phyloP scores from a whole-genome alignment of 2,888 invertebrate species.

The Drosophila robusta region DNA sequence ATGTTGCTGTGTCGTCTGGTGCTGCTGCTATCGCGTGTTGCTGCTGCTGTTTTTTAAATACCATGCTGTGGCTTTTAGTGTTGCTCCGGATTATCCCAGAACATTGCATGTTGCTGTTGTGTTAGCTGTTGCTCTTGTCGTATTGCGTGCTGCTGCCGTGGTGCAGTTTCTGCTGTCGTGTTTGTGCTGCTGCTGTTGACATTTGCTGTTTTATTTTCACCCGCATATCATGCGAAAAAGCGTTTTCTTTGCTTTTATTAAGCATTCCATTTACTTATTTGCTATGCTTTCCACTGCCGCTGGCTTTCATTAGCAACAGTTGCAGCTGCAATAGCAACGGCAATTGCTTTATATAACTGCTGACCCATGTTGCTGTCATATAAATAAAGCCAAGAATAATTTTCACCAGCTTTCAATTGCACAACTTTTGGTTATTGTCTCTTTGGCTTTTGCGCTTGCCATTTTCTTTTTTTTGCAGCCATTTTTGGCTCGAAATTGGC shows the following conservation, averaged over 20 bases:
- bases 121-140: slow-evolving; percentile 26
- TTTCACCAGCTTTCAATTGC: slow-evolving; percentile 54
- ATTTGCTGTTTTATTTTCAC: slow-evolving; percentile 53
- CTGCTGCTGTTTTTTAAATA: slow-evolving; percentile 6
- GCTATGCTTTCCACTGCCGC: slow-evolving; percentile 25
- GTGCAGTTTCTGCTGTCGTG: slow-evolving; percentile 11
- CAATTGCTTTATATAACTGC: slow-evolving; percentile 18
- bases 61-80: slow-evolving; percentile 1
- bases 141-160: slow-evolving; percentile 16
- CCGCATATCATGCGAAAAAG: slow-evolving; percentile 43
- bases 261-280: slow-evolving; percentile 48
- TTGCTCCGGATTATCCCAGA: background rate
- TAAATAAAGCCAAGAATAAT: slow-evolving; percentile 29
- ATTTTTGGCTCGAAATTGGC: slow-evolving; percentile 12
- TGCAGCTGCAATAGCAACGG: slow-evolving; percentile 11
- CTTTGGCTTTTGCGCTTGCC: slow-evolving; percentile 2
- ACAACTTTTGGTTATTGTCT: slow-evolving; percentile 63
- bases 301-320: slow-evolving; percentile 47
- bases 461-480: slow-evolving; percentile 22
- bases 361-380: slow-evolving; percentile 21
- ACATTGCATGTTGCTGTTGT: slow-evolving; percentile 23
- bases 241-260: slow-evolving; percentile 46
- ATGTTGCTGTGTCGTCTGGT: background rate
- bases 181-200: slow-evolving; percentile 53
- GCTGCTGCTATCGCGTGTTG: slow-evolving; percentile 12